These are phyloP conservation scores for Styela plicata DNA, from an alignment of 23 tunicate species.

Conservation along the genomic window DNA sequence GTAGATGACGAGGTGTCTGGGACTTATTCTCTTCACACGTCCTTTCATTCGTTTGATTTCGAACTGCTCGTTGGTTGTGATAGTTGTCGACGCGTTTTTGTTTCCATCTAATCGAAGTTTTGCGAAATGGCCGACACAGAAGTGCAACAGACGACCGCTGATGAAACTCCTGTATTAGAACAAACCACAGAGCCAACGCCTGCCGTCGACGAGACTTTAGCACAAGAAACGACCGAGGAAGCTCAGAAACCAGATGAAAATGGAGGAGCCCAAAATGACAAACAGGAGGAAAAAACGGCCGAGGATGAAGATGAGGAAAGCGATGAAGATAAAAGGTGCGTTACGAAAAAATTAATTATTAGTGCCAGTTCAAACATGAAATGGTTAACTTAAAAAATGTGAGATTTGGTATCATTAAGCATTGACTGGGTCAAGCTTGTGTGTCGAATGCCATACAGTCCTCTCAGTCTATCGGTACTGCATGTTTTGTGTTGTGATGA, in stretches of 20 bases:
- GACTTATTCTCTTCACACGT: not conserved
- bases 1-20: not conserved
- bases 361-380: not conserved
- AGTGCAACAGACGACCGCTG: no score
- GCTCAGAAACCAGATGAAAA: not conserved
- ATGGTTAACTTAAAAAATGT: not conserved
- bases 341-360: no score
- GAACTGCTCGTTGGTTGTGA: not conserved
- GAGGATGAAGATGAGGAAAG: slow-evolving; percentile 12
- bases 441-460: not conserved
- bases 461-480: not conserved
- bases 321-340: slow-evolving; percentile 9
- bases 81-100: not conserved
- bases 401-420: no score
- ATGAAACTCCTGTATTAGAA: not conserved
- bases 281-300: slow-evolving; percentile 17
- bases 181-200: not conserved
- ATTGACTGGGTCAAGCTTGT: no score
- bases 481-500: not conserved
- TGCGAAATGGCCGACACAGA: not conserved
- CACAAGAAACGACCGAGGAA: slow-evolving; percentile 23
- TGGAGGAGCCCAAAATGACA: slow-evolving; percentile 22
- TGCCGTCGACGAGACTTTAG: not conserved
- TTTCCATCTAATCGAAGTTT: not conserved
- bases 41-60: not conserved